phyloP scores from a whole-genome alignment of 2,888 invertebrate genomes.

The Cataglyphis altisquamis region DNA sequence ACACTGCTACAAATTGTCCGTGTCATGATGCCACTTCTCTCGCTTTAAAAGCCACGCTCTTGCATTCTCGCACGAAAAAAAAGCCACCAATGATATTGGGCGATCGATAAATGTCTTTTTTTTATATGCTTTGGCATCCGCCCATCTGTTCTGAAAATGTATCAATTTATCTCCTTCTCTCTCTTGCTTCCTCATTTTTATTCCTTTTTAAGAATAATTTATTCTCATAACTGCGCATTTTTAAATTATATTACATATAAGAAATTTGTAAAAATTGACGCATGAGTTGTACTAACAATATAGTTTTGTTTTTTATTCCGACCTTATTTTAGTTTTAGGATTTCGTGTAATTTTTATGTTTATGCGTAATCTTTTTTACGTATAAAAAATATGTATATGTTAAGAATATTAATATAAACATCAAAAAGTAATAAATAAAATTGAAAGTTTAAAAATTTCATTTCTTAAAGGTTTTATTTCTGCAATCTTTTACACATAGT shows the following conservation, averaged over 20 bases:
- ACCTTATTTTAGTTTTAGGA: not conserved
- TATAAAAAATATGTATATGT: not conserved
- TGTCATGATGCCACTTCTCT: slow-evolving; percentile 81
- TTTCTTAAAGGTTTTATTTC: too few species aligned
- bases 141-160: not conserved
- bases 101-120: slow-evolving; percentile 35
- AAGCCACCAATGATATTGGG: slow-evolving; percentile 17
- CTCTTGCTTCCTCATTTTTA: not conserved
- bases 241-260: not conserved
- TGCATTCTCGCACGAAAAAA: slow-evolving; percentile 7
- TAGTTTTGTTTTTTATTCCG: not conserved
- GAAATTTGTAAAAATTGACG: not conserved
- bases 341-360: not conserved
- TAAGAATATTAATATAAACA: not conserved
- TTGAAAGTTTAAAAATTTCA: too few species aligned
- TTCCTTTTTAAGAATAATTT: slow-evolving; percentile 1
- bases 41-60: slow-evolving; percentile 66
- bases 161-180: slow-evolving; percentile 2
- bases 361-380: not conserved
- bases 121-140: slow-evolving; percentile 10
- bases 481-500: too few species aligned
- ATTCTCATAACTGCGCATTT: not conserved
- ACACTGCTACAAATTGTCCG: slow-evolving; percentile 86
- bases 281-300: not conserved
- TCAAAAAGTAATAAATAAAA: not conserved